phyloP scores from a whole-genome alignment of 2,888 invertebrate genomes.

The Phaonia tiefii region DNA sequence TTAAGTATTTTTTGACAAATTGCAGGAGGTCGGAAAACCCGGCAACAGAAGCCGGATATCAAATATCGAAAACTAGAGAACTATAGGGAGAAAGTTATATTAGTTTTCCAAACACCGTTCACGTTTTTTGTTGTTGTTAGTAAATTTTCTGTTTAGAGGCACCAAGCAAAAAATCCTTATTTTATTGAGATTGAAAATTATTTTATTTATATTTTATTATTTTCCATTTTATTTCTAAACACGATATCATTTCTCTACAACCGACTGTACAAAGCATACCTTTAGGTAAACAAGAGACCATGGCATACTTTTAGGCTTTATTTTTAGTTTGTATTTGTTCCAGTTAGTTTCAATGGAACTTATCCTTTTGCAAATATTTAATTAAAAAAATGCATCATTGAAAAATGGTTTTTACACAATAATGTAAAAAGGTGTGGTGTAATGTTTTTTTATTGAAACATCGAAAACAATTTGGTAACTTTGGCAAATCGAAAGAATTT shows the following conservation, averaged over 20 bases:
- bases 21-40: too few species aligned
- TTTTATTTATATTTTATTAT: not conserved
- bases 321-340: not conserved
- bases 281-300: not conserved
- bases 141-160: too few species aligned
- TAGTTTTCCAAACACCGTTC: too few species aligned
- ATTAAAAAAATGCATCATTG: conserved; percentile 19
- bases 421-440: not conserved
- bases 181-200: not conserved
- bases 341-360: conserved; percentile 19
- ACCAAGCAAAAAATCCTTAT: not conserved
- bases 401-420: not conserved
- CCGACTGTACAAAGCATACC: not conserved
- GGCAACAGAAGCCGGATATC: too few species aligned
- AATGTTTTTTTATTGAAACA: too few species aligned
- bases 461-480: not conserved
- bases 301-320: conserved; percentile 3
- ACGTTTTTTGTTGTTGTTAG: too few species aligned
- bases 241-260: too few species aligned
- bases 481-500: too few species aligned
- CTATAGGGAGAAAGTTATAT: too few species aligned
- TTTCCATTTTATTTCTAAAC: too few species aligned
- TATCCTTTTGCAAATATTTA: conserved; percentile 33
- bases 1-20: too few species aligned
- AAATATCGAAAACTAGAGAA: too few species aligned